phyloP scores from a whole-genome alignment of 53 echinoderm and acorn worm genomes.

The Henricia sp. region DNA sequence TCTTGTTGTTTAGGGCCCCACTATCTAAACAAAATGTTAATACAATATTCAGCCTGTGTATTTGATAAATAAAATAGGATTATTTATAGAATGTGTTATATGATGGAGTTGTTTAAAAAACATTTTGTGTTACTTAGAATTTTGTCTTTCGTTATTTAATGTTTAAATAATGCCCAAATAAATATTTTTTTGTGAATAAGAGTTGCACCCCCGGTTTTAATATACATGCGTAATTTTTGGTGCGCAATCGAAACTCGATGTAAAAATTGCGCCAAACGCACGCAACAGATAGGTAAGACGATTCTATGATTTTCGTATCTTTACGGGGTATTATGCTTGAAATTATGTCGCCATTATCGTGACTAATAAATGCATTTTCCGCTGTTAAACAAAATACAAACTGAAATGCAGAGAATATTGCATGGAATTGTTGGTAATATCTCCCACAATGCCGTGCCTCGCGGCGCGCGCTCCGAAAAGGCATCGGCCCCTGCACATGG shows the following conservation, averaged over 20 bases:
- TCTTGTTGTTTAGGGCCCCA: no score
- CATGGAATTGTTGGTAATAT: conserved; percentile 77
- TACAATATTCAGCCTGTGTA: background rate
- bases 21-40: no score
- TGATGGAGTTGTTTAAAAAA: background rate
- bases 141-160: background rate
- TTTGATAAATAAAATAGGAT: background rate
- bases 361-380: background rate
- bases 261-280: conserved; percentile 30
- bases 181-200: background rate
- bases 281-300: conserved; percentile 29
- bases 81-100: background rate
- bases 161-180: background rate
- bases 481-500: conserved; percentile 45
- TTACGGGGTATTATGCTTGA: background rate
- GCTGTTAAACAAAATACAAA: background rate
- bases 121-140: background rate
- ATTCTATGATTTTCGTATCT: background rate
- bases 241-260: conserved; percentile 12
- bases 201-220: conserved; percentile 14
- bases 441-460: conserved; percentile 72
- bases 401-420: conserved; percentile 11
- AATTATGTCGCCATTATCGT: background rate
- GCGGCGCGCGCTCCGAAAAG: background rate
- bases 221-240: conserved; percentile 22